Conservation (phyloP, 2,797 vertebrate genomes). For the Premnoplex brunnescens region DNA sequence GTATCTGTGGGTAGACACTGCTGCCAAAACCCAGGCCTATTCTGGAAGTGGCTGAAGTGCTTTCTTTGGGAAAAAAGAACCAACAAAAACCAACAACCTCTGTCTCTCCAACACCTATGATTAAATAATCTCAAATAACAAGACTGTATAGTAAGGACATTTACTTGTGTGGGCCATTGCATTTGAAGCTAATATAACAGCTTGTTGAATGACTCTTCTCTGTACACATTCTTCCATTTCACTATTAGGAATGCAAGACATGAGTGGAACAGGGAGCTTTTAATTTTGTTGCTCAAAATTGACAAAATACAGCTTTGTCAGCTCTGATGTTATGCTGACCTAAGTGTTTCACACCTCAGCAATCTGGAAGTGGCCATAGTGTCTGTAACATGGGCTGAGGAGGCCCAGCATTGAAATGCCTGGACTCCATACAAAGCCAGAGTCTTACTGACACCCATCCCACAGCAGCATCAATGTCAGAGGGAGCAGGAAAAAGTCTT, state of each 20-base stretch:
- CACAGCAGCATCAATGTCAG: not conserved
- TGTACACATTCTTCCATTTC: not conserved
- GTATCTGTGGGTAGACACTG: not conserved
- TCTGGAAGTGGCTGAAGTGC: slow-evolving; percentile 28
- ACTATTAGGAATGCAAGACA: not conserved
- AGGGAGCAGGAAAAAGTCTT: not conserved
- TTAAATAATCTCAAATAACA: slow-evolving; percentile 19
- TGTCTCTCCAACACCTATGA: slow-evolving; percentile 8
- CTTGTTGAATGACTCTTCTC: slow-evolving; percentile 24
- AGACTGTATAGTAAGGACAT: not conserved
- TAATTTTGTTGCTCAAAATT: not conserved
- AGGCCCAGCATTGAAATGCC: not conserved
- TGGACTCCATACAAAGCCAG: not conserved
- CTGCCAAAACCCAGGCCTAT: not conserved
- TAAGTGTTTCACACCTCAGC: not conserved
- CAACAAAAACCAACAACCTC: not conserved
- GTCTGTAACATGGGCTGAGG: not conserved
- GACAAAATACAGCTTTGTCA: not conserved
- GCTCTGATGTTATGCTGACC: not conserved
- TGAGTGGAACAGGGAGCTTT: not conserved
- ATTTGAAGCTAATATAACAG: slow-evolving; percentile 21
- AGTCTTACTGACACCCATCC: not conserved
- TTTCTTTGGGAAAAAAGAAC: slow-evolving; percentile 2
- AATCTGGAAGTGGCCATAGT: not conserved
- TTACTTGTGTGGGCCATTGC: slow-evolving; percentile 21